Base-by-base conservation (phyloP, 2,113 vertebrate species). In the Ictidomys tridecemlineatus region DNA sequence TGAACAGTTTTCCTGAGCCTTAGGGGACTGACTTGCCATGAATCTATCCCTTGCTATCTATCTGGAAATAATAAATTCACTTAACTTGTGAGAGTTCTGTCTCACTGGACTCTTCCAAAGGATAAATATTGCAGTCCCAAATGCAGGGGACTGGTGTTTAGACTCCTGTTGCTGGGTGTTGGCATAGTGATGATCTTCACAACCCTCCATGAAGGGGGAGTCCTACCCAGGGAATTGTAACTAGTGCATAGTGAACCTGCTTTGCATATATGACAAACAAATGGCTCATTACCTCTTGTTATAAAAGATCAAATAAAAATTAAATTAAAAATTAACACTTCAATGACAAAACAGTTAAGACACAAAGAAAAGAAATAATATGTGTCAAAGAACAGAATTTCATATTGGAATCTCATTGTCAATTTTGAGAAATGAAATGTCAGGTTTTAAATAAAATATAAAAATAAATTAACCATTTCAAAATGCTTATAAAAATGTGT, bases 391-490 rank as follows among this genome's bases (percentile, higher is more conserved):
- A 79, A 45, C 22, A 26, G 70, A 24, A 76, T 74, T 5, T 5
- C 74, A 65, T 85, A 88, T 87, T 48, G 69, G 11, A 48, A 89
- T 96, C 37, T 51, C 6, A 58, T 1, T 72, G 32, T 83, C 9
- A 58, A 48, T 79, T 32, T 69, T 39, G 74, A 79, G 24, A 42
- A 53, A 17, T 61, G 12, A 63, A 87, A 53, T 85, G 58, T 72
- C 8, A 18, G 72, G 32, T 88, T 74, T 72, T 63, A 63, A 92
- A 67, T 83, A 91, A 96, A 91, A 88, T 51, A 84, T 34, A 20
- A 70, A 79, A 92, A 63, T 58, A 48, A 72, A 72, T 83, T 48
- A 87, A 74, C 5, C 20, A 87, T 53, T 69, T 74, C 20, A 51
- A 42, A 93, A 63, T 84, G 16, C 18, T 94, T 65, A 72, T 32